Conservation (phyloP, 1,140 invertebrate genomes). For the Drosophila guanche region DNA sequence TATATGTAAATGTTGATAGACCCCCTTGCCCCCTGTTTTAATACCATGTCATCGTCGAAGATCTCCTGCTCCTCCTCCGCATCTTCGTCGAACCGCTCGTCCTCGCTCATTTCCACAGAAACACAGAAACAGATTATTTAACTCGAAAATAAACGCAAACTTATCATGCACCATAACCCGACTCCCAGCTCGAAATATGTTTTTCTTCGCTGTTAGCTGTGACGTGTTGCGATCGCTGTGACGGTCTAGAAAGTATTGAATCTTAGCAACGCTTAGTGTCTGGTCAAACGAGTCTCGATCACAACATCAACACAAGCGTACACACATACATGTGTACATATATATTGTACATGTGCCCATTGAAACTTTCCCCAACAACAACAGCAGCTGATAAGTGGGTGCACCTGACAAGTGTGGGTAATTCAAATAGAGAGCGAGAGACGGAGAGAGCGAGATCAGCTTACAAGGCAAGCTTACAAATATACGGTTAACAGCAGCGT, state of each 20-base stretch:
- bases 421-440: slow-evolving; percentile 21
- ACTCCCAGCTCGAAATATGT: slow-evolving; percentile 5
- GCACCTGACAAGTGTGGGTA: slow-evolving; percentile 59
- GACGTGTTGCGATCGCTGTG: slow-evolving; percentile 73
- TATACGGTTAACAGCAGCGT: slow-evolving; percentile 19
- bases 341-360: slow-evolving; percentile 4
- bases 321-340: slow-evolving; percentile 11
- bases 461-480: slow-evolving; percentile 41
- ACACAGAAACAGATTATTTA: too few relatives aligned
- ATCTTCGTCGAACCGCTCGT: slow-evolving; percentile 35
- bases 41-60: slow-evolving; percentile 68
- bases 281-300: slow-evolving; percentile 73
- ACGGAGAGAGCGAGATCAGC: slow-evolving; percentile 14
- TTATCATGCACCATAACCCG: slow-evolving; percentile 16
- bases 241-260: slow-evolving; percentile 78
- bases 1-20: not conserved
- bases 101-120: slow-evolving; percentile 47
- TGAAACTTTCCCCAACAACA: slow-evolving; percentile 77
- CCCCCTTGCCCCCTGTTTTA: not conserved
- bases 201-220: slow-evolving; percentile 55
- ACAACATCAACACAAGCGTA: slow-evolving; percentile 27
- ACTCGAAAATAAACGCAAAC: slow-evolving; percentile 6
- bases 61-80: slow-evolving; percentile 66
- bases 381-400: slow-evolving; percentile 52
- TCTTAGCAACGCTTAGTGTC: slow-evolving; percentile 50